These are phyloP conservation scores for Orussus abietinus DNA, from an alignment of 1,140 invertebrate species.

Conservation along the genomic window DNA sequence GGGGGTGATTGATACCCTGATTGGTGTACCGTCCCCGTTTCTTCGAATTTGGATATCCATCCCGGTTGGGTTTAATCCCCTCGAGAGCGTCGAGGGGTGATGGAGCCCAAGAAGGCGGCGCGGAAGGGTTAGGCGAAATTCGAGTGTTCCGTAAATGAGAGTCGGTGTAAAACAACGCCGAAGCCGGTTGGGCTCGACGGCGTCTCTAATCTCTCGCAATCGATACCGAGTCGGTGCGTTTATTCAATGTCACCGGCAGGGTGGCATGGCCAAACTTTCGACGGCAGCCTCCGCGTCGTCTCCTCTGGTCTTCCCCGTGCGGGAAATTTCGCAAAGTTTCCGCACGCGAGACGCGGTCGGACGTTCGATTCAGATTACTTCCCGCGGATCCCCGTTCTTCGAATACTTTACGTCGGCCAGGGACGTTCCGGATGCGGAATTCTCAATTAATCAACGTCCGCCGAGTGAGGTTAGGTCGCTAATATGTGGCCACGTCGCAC, in stretches of 20 bases:
- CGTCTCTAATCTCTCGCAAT: slow-evolving; percentile 25
- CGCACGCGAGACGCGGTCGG: slow-evolving; percentile 18
- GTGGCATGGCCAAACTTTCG: slow-evolving; percentile 21
- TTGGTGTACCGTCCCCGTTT: too few relatives aligned
- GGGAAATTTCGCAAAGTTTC: slow-evolving; percentile 33
- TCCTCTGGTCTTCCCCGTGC: too few relatives aligned
- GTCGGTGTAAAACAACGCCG: background rate
- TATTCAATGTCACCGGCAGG: slow-evolving; percentile 30
- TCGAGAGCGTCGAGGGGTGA: background rate
- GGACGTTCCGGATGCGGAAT: slow-evolving; percentile 19
- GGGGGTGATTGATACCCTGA: too few relatives aligned
- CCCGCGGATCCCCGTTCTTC: slow-evolving; percentile 28
- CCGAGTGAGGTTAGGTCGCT: too few relatives aligned
- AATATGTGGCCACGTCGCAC: too few relatives aligned
- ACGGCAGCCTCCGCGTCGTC: slow-evolving; percentile 17
- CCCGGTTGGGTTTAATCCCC: background rate
- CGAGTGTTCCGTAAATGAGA: background rate
- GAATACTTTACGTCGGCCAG: slow-evolving; percentile 26
- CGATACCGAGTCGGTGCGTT: slow-evolving; percentile 26
- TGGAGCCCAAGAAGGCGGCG: background rate
- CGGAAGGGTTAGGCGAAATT: too few relatives aligned
- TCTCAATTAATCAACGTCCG: slow-evolving; percentile 29
- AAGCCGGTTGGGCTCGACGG: background rate
- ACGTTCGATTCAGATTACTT: slow-evolving; percentile 23
- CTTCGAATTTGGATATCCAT: background rate